phyloP scores from a whole-genome alignment of 1,140 invertebrate genomes.

The Neuroterus valhalla region DNA sequence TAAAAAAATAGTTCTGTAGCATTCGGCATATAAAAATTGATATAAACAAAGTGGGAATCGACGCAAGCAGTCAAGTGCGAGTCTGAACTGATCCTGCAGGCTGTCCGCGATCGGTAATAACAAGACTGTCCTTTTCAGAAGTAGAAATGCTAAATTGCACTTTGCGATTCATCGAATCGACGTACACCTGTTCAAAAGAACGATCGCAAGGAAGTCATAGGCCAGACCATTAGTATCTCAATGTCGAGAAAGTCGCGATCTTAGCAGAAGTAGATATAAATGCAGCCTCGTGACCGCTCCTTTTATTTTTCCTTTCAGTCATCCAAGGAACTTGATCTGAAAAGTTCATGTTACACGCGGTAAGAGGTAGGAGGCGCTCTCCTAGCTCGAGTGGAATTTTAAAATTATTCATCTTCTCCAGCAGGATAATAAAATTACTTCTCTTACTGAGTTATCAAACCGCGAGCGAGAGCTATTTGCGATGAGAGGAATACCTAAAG shows the following conservation, averaged over 20 bases:
- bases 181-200: conserved; percentile 23
- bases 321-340: conserved; percentile 4
- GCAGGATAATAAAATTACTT: too few relatives aligned
- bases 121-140: conserved; percentile 24
- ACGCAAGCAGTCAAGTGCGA: neutral
- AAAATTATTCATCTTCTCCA: too few relatives aligned
- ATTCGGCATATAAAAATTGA: neutral
- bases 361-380: neutral
- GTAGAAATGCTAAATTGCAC: conserved; percentile 15
- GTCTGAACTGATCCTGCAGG: conserved; percentile 1
- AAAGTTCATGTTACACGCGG: conserved; percentile 27
- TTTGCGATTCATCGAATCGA: conserved; percentile 10
- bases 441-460: too few relatives aligned
- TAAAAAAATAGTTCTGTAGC: neutral
- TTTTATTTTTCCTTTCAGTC: conserved; percentile 11
- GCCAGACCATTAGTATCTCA: conserved; percentile 27
- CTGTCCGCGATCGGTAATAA: conserved; percentile 2
- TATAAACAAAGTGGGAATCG: neutral
- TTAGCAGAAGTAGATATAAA: conserved; percentile 9
- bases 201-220: conserved; percentile 15
- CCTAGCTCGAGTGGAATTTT: too few relatives aligned
- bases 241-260: conserved; percentile 19
- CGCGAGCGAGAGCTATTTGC: too few relatives aligned
- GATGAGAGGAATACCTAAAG: too few relatives aligned
- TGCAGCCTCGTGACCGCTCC: conserved; percentile 8